Conservation (phyloP, 1,140 invertebrate species). For the Nebria ingens region DNA sequence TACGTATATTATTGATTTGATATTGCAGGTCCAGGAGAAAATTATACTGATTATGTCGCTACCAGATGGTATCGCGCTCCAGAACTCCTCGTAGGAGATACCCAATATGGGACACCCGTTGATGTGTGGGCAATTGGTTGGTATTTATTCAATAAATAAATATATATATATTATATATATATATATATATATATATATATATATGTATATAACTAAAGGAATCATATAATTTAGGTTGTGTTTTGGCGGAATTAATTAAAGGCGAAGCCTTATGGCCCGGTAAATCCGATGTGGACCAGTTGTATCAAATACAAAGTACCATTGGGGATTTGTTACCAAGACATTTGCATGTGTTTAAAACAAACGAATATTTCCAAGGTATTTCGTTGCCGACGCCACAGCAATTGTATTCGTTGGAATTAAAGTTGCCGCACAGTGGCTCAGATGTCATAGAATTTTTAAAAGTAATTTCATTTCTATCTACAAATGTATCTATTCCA, state of each 20-base stretch:
- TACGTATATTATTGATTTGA: not conserved
- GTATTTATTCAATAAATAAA: too few species aligned
- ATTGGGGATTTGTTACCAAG: conserved; percentile 82
- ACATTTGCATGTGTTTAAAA: conserved; percentile 91
- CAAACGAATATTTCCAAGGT: conserved; percentile 94
- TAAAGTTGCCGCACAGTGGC: conserved; percentile 63
- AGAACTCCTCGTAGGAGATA: conserved; percentile 94
- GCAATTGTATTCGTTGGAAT: conserved; percentile 64
- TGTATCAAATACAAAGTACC: conserved; percentile 90
- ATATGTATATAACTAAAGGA: conserved; percentile 3
- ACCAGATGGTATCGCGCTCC: conserved; percentile 97
- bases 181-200: not conserved
- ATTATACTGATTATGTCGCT: conserved; percentile 98
- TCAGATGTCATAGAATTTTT: conserved; percentile 72
- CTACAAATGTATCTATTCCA: not conserved
- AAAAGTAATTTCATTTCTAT: conserved; percentile 45
- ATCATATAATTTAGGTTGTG: conserved; percentile 56
- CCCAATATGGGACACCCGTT: conserved; percentile 91
- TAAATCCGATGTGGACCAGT: conserved; percentile 95
- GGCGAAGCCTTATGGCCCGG: conserved; percentile 97
- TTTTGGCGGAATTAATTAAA: conserved; percentile 89
- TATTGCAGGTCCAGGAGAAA: conserved; percentile 72
- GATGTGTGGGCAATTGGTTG: conserved; percentile 92
- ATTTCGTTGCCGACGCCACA: conserved; percentile 85
- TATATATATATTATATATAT: too few species aligned